Evolutionary conservation across 2,888 invertebrate species (phyloP).

Genomic region (Trichacis sp.): DNA sequence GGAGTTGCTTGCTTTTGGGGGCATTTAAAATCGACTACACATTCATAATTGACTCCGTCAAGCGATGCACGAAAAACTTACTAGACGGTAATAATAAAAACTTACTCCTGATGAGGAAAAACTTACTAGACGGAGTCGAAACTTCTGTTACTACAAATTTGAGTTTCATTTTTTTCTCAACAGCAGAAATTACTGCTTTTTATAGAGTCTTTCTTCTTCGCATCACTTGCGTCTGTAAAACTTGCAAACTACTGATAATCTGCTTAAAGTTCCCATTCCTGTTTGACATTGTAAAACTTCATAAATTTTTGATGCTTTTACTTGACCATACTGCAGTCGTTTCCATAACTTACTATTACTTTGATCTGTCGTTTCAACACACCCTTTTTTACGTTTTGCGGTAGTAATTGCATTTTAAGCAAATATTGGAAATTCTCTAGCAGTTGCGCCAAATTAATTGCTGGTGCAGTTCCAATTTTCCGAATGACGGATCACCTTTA

Average conservation of each 20-base stretch:
- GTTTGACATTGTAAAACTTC: conserved; percentile 22
- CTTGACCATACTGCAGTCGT: conserved; percentile 16
- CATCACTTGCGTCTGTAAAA: conserved; percentile 14
- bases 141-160: conserved; percentile 8
- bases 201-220: conserved; percentile 18
- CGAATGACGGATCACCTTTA: no score
- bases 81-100: no score
- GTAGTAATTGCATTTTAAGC: no score
- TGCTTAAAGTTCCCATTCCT: conserved; percentile 11
- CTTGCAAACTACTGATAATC: conserved; percentile 12
- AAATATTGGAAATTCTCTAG: no score
- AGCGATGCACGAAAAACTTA: no score
- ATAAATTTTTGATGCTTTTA: conserved; percentile 21
- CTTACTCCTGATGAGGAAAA: no score
- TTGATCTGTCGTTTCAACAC: conserved; percentile 9
- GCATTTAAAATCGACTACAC: conserved; percentile 20
- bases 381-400: no score
- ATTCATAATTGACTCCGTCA: conserved; percentile 17
- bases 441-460: no score
- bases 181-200: conserved; percentile 9
- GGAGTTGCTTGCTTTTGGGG: conserved; percentile 9
- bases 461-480: no score
- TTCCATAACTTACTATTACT: conserved; percentile 15
- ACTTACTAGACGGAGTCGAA: no score
- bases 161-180: conserved; percentile 9